Conservation (phyloP, 2,113 vertebrate species). For the Odocoileus virginianus region DNA sequence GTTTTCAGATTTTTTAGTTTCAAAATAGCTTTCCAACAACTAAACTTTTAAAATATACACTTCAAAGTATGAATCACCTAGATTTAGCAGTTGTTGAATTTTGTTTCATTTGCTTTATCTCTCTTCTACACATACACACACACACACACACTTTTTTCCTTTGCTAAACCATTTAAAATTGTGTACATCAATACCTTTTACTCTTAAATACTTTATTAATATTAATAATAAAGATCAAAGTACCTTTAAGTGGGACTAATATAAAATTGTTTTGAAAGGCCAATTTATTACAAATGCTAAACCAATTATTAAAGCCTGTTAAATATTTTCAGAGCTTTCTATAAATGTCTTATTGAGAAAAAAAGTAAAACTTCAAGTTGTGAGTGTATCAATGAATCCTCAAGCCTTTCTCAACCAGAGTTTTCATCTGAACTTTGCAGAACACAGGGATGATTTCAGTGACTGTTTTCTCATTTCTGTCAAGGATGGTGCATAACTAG, state of each 20-base stretch:
- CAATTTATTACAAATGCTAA: neutral
- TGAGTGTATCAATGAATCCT: neutral
- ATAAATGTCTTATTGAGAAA: neutral
- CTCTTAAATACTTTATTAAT: neutral
- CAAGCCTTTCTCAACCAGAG: neutral
- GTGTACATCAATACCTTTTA: neutral
- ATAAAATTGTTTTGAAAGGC: neutral
- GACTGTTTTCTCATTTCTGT: neutral
- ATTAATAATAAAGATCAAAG: neutral
- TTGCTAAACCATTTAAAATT: neutral
- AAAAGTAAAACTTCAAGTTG: neutral
- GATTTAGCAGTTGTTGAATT: neutral
- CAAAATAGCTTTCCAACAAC: neutral
- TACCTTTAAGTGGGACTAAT: neutral
- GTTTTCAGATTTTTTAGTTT: neutral
- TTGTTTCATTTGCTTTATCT: neutral
- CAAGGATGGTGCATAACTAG: neutral
- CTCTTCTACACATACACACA: neutral
- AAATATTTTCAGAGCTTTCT: constrained; percentile 15
- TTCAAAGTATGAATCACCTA: neutral
- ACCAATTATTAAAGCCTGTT: neutral
- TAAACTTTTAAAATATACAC: neutral
- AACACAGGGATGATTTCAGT: neutral
- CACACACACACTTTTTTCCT: neutral
- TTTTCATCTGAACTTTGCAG: neutral